A percentile compares a stretch with the other conserved stretches of the same genome.
Evolutionary conservation across 2,113 vertebrate genomes (phyloP).

Genomic region (Fukomys damarensis): DNA sequence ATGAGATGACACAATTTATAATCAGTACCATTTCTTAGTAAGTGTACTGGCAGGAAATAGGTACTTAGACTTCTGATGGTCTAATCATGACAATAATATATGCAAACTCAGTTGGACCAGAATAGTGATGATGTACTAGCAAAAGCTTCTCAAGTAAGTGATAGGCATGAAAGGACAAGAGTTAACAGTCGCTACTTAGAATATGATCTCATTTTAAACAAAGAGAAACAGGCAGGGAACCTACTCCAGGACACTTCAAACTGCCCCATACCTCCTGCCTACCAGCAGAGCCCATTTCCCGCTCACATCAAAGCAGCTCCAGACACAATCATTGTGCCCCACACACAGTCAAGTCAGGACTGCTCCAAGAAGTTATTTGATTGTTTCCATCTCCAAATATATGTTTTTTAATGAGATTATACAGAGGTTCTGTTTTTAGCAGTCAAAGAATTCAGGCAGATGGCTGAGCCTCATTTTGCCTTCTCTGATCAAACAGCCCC

Average conservation of each 20-base stretch:
- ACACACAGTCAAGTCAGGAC: background rate
- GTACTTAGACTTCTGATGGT: background rate
- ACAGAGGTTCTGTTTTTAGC: background rate
- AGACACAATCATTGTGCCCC: background rate
- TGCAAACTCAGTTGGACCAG: slow-evolving; percentile 1
- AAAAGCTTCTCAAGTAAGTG: slow-evolving; percentile 46
- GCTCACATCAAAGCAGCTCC: background rate
- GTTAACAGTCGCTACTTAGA: background rate
- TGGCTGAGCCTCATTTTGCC: background rate
- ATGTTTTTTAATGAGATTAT: background rate
- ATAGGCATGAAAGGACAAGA: background rate
- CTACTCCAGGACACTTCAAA: background rate
- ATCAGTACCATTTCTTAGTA: slow-evolving; percentile 11
- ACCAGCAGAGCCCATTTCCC: background rate
- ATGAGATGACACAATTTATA: background rate
- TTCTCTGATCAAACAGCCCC: background rate
- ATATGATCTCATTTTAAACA: background rate
- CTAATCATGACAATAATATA: background rate
- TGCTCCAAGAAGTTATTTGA: background rate
- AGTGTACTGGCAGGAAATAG: background rate
- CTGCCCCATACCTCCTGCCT: background rate
- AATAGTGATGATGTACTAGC: background rate
- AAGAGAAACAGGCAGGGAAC: background rate
- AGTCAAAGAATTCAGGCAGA: background rate
- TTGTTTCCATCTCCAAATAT: background rate